Evolutionary conservation across 2,113 vertebrate genomes (phyloP), one percentile per base, ranked within the genome.

Genomic region (Marmota flaviventris): DNA sequence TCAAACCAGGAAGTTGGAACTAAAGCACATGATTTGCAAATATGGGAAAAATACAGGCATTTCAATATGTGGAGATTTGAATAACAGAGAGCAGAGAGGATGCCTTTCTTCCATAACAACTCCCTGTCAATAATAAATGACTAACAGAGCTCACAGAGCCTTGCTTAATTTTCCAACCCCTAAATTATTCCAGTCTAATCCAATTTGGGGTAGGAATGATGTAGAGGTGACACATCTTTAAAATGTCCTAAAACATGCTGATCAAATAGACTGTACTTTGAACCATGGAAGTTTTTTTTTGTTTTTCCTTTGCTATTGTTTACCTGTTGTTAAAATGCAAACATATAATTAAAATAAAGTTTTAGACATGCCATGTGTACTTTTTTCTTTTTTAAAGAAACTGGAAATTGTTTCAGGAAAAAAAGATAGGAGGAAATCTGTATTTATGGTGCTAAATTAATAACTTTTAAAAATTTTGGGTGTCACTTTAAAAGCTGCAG

Each of bases 401-500:
- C 12, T 82, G 29, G 14, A 69, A 72, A 78, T 27, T 48, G 0
- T 65, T 73, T 58, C 29, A 69, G 7, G 79, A 81, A 51, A 92
- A 77, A 89, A 45, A 45, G 8, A 11, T 34, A 53, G 20, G 25
- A 89, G 63, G 2, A 91, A 79, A 87, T 89, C 32, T 96, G 14
- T 29, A 90, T 96, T 93, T 92, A 4, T 22, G 2, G 67, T 45
- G 11, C 34, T 78, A 65, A 97, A 89, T 93, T 85, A 92, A 79
- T 95, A 91, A 81, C 4, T 25, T 91, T 87, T 69, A 75, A 81
- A 86, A 93, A 48, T 77, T 86, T 76, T 27, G 45, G 3, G 17
- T 77, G 27, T 85, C 72, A 78, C 25, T 92, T 95, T 92, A 76
- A 97, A 95, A 97, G 51, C 17, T 75, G 63, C 5, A 48, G 45